Base-by-base conservation (phyloP, 2,888 invertebrate species). In the Hemithea aestivaria region DNA sequence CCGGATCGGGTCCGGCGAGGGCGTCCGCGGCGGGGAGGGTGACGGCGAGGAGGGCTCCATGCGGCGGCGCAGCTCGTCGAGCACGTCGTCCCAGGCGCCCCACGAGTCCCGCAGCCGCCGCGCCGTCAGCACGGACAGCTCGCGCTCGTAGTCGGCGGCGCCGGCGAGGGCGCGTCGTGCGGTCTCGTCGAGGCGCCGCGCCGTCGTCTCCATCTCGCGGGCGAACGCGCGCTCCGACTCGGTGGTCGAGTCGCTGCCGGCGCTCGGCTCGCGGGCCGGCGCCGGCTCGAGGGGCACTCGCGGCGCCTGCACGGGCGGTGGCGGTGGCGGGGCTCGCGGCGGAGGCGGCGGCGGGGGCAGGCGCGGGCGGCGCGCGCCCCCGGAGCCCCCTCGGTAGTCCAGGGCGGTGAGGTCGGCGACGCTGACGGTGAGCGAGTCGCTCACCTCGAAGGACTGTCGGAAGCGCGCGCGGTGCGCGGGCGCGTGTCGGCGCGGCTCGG, bases 391-490 rank as follows among this genome's bases (percentile, higher is more conserved):
- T 66, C 89, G 64, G 81, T 90, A 90, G 61, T 90, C 89, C 40
- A 90, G 74, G 38, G 89, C 81, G 26, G 90, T 90, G 51, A 90
- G 78, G 76, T 90, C 89, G 35, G 89, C 89, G 76, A 90, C 90
- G 70, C 90, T 90, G 58, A 90, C 89, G 61, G 90, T 90, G 61
- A 82, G 87, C 67, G 67, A 70, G 55, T 87, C 87, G 58, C 70
- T 71, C 37, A 87, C 83, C 44, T 85, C 77, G 57, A 87, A 87
- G 44, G 76, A 64, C 55, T 87, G 87, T n/a, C 77, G 73, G 66
- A 87, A 87, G 38, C 76, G 74, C 51, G 83, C 78, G 49, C 73
- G 72, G 51, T 82, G 83, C 28, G 64, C 55, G 34, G 45, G 32
- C 1, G 58, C 61, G 65, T 62, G 70, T 10, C 72, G 73, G 29